Conservation (phyloP, 1,140 invertebrate genomes). For the Triops cancriformis region DNA sequence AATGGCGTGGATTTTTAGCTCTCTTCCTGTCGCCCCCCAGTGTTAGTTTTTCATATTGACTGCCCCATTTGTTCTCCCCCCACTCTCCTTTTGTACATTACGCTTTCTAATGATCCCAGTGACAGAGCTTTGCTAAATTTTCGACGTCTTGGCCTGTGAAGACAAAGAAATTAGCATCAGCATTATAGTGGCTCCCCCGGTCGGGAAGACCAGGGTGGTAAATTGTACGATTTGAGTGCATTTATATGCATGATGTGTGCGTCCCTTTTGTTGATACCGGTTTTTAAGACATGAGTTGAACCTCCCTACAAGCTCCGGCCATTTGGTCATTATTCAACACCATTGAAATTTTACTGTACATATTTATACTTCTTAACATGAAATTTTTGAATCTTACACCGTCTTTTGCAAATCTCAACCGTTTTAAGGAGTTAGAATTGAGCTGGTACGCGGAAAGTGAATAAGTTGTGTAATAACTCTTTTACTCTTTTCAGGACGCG, state of each 20-base stretch:
- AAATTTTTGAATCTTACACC: not conserved
- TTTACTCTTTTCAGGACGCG: not conserved
- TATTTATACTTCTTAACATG: slow-evolving; percentile 14
- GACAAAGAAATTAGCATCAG: not conserved
- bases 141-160: not conserved
- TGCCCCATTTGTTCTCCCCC: not conserved
- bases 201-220: not conserved
- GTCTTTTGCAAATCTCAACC: slow-evolving; percentile 6
- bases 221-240: slow-evolving; percentile 4
- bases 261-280: slow-evolving; percentile 6
- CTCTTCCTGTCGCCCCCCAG: not conserved
- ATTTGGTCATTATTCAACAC: slow-evolving; percentile 2
- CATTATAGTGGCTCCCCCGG: not conserved
- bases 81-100: not conserved
- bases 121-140: not conserved
- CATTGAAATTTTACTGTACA: slow-evolving; percentile 14
- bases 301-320: not conserved
- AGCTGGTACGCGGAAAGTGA: not conserved
- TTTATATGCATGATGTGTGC: slow-evolving; percentile 6
- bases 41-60: not conserved
- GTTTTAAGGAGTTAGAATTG: not conserved
- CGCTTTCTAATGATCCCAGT: slow-evolving; percentile 1
- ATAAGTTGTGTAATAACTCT: not conserved
- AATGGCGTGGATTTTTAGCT: not conserved
- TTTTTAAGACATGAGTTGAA: not conserved